Evolutionary conservation across 2,888 invertebrate genomes (phyloP), one percentile per base, ranked within the genome.

Genomic region (Brachyptera putata): DNA sequence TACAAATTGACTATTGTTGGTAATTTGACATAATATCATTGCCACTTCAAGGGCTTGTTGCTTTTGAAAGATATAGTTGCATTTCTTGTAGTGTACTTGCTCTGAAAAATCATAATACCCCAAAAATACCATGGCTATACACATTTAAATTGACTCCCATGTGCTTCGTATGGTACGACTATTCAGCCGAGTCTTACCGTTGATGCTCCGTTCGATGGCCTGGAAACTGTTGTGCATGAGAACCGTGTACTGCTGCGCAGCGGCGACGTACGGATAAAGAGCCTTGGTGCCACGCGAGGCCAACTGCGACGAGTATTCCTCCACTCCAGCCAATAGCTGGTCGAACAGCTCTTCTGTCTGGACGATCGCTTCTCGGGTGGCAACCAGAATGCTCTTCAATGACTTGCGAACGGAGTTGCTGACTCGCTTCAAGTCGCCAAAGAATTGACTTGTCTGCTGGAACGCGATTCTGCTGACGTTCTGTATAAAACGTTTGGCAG

Each of bases 201-300:
- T 49, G 14, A 50, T 21, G 9, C 56, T 46, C 1, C 22, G 16
- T 21, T 56, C 49, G 30, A 60, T 57, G 16, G 56, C 60, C 13
- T 49, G 49, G 16, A 60, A 37, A 21, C 56, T 60, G 22, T 56
- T 50, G 39, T 56, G 49, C 37, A 60, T 30, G n/a, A 56, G 36
- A n/a, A 60, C 21, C 22, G 57, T 41, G 39, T 56, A 56, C 25
- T 56, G 49, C 22, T 60, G 56, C 39, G 48, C 25, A 13, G n/a
- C 39, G 39, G 14, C 37, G 11, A 60, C 24, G 26, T 26, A 18
- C 3, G 49, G 48, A 1, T 57, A n/a, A 18, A 56, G 14, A 14
- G 16, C 34, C 2, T 7, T 13, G 18, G 53, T 2, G 14, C 9
- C 16, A 2, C n/a, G 16, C 30, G 7, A 14, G 13, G 21, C 21